phyloP scores from a whole-genome alignment of 2,113 vertebrate species.

The Trochalopteron elliotii region DNA sequence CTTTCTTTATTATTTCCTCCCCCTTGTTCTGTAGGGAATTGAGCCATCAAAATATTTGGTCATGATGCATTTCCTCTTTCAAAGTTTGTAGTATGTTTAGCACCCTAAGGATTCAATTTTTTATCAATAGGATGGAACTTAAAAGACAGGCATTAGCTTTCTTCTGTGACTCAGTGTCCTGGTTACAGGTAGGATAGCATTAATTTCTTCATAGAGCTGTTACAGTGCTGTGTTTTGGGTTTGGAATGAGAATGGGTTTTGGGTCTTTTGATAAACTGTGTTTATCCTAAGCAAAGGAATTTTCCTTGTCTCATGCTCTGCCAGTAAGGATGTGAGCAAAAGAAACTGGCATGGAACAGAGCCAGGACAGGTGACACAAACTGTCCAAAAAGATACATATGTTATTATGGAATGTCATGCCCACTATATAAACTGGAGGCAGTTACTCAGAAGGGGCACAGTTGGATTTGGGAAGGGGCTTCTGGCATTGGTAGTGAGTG shows the following conservation, averaged over 20 bases:
- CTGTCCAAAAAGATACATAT: neutral
- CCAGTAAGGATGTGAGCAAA: neutral
- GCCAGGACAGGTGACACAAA: neutral
- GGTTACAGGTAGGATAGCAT: neutral
- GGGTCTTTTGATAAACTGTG: neutral
- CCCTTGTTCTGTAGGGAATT: neutral
- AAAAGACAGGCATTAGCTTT: neutral
- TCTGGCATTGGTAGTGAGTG: neutral
- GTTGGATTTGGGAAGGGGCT: neutral
- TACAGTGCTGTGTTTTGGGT: neutral
- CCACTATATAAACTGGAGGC: too few species aligned
- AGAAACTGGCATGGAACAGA: neutral
- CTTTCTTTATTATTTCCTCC: neutral
- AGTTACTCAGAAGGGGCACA: neutral
- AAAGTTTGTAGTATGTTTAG: neutral
- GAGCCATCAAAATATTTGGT: neutral
- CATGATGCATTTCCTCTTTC: neutral
- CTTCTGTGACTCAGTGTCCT: neutral
- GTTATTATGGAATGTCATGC: neutral
- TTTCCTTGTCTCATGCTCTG: neutral
- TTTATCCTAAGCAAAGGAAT: neutral
- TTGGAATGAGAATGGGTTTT: neutral
- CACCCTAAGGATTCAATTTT: neutral
- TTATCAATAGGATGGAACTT: neutral
- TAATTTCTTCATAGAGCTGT: neutral